Evolutionary conservation across 1,140 invertebrate genomes (phyloP).

Genomic region (Drosophila pseudoobscura): DNA sequence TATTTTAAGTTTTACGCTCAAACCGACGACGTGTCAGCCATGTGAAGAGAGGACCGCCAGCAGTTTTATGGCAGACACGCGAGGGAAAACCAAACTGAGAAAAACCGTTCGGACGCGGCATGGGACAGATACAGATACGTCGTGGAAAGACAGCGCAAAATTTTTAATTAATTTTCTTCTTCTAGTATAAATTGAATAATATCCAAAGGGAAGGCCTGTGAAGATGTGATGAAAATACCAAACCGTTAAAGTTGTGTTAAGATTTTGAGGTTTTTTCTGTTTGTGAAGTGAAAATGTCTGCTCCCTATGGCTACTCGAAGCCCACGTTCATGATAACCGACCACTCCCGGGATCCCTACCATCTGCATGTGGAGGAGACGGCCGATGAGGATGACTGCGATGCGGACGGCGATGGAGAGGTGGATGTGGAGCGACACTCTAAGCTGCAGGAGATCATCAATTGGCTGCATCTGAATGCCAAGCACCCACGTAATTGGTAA

Average conservation of each 20-base stretch:
- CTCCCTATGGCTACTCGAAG: slow-evolving; percentile 56
- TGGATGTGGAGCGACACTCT: slow-evolving; percentile 59
- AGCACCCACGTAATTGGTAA: slow-evolving; percentile 57
- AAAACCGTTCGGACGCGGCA: slow-evolving; percentile 6
- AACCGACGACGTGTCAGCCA: slow-evolving; percentile 28
- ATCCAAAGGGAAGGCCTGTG: slow-evolving; percentile 13
- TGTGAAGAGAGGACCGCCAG: slow-evolving; percentile 45
- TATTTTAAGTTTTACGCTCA: slow-evolving; percentile 45
- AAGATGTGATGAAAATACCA: slow-evolving; percentile 2
- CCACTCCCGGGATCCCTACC: slow-evolving; percentile 61
- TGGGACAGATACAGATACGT: slow-evolving; percentile 13
- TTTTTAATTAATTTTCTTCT: slow-evolving; percentile 63
- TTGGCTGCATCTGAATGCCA: slow-evolving; percentile 65
- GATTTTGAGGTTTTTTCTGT: background rate
- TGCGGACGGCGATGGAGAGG: slow-evolving; percentile 31
- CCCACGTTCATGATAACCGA: slow-evolving; percentile 74
- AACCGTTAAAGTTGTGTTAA: slow-evolving; percentile 15
- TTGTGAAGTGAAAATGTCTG: slow-evolving; percentile 44
- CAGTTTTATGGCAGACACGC: slow-evolving; percentile 59
- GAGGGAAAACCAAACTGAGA: slow-evolving; percentile 41
- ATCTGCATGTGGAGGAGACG: slow-evolving; percentile 31
- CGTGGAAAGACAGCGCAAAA: slow-evolving; percentile 1
- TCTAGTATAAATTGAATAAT: slow-evolving; percentile 32
- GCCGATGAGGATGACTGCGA: slow-evolving; percentile 30
- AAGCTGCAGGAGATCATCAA: slow-evolving; percentile 70